These are phyloP conservation scores for Equus quagga DNA, from an alignment of 2,113 vertebrate species.

Conservation along the genomic window DNA sequence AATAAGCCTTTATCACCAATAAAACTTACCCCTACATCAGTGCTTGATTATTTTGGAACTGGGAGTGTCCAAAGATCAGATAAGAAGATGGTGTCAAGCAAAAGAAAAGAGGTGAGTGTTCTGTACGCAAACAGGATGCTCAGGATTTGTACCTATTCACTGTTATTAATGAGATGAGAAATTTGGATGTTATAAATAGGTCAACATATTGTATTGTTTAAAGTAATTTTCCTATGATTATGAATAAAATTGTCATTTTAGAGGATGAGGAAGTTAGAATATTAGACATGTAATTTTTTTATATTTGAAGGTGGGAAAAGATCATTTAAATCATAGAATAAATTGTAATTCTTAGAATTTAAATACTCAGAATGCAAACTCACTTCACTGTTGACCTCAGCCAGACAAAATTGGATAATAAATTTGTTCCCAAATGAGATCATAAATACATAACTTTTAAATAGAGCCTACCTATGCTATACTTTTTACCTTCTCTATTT, in stretches of 20 bases:
- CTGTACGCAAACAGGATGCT: background rate
- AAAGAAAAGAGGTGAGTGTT: conserved; percentile 94
- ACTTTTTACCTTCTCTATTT: conserved; percentile 26
- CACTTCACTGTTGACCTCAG: conserved; percentile 7
- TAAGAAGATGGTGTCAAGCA: conserved; percentile 96
- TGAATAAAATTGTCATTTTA: conserved; percentile 43
- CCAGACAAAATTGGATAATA: conserved; percentile 13
- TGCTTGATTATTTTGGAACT: conserved; percentile 94
- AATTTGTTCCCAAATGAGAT: conserved; percentile 33
- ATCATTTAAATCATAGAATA: conserved; percentile 40
- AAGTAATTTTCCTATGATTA: conserved; percentile 3
- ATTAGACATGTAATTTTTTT: background rate
- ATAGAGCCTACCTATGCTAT: background rate
- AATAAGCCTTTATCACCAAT: conserved; percentile 87
- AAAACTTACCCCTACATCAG: conserved; percentile 92
- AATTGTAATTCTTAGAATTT: conserved; percentile 43
- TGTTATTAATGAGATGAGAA: background rate
- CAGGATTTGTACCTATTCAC: background rate
- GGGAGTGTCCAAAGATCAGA: conserved; percentile 91
- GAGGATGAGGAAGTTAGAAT: conserved; percentile 10
- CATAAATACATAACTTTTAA: background rate
- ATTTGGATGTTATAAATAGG: background rate
- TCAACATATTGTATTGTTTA: conserved; percentile 15
- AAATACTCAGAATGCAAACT: conserved; percentile 50
- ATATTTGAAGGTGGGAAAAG: conserved; percentile 35